Conservation (phyloP, 1,140 invertebrate species). For the Stegodyphus dumicola region DNA sequence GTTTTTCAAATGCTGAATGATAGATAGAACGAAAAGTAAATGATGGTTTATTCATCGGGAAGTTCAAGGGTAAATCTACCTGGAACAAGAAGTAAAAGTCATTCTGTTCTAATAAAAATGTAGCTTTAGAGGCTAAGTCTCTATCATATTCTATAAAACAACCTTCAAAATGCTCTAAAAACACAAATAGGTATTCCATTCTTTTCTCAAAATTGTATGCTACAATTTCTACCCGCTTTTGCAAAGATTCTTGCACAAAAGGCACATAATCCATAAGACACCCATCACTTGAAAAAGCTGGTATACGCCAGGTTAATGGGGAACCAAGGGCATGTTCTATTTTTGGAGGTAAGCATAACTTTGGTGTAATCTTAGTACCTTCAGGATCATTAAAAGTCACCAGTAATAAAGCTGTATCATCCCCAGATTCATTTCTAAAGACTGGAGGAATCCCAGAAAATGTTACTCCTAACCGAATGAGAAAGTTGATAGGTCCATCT, state of each 20-base stretch:
- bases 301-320: constrained; percentile 66
- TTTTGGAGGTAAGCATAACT: constrained; percentile 68
- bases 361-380: constrained; percentile 66
- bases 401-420: constrained; percentile 66
- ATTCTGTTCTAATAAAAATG: constrained; percentile 69
- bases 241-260: constrained; percentile 63
- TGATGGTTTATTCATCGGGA: constrained; percentile 67
- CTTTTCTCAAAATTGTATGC: constrained; percentile 67
- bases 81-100: constrained; percentile 69
- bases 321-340: constrained; percentile 68
- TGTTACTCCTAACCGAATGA: constrained; percentile 67
- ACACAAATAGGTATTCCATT: constrained; percentile 68
- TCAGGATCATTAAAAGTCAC: constrained; percentile 66
- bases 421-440: constrained; percentile 66
- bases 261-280: constrained; percentile 68
- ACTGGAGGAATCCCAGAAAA: constrained; percentile 67
- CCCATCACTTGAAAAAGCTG: constrained; percentile 65
- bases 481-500: constrained; percentile 67
- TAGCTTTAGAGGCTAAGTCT: constrained; percentile 66
- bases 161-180: constrained; percentile 67
- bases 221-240: constrained; percentile 66
- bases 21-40: constrained; percentile 69
- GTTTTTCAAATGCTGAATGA: constrained; percentile 67
- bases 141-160: constrained; percentile 68
- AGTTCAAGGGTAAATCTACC: constrained; percentile 67